These are phyloP conservation scores for Rafetus swinhoei DNA, from an alignment of 2,113 vertebrate species.

Conservation along the genomic window DNA sequence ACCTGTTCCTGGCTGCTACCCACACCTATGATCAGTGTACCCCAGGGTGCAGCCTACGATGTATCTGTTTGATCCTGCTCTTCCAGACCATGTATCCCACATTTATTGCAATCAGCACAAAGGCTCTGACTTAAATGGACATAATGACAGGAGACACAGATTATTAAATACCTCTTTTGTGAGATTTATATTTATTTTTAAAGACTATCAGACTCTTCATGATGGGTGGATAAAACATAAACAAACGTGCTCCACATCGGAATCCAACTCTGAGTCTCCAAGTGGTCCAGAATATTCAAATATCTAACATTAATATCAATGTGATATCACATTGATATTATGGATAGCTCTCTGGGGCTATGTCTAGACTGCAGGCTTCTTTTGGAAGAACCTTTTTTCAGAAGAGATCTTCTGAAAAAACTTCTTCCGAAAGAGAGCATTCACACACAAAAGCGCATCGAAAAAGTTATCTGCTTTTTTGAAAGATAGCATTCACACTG, in stretches of 20 bases:
- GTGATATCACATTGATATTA: not conserved
- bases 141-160: not conserved
- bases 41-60: not conserved
- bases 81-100: not conserved
- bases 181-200: not conserved
- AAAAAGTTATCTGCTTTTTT: too few species aligned
- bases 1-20: not conserved
- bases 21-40: not conserved
- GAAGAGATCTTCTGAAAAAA: too few species aligned
- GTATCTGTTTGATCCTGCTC: not conserved
- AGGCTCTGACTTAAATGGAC: not conserved
- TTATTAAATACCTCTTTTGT: not conserved
- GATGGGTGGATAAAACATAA: not conserved
- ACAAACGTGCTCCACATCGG: not conserved
- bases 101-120: not conserved
- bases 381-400: too few species aligned
- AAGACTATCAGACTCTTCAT: not conserved
- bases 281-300: conserved; percentile 30
- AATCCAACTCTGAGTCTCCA: conserved; percentile 12
- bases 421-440: too few species aligned
- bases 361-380: too few species aligned
- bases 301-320: not conserved
- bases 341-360: not conserved
- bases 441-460: too few species aligned
- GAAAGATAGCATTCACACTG: too few species aligned